Evolutionary conservation across 2,797 vertebrate species (phyloP).

Genomic region (Hypotaenidia philippensis): DNA sequence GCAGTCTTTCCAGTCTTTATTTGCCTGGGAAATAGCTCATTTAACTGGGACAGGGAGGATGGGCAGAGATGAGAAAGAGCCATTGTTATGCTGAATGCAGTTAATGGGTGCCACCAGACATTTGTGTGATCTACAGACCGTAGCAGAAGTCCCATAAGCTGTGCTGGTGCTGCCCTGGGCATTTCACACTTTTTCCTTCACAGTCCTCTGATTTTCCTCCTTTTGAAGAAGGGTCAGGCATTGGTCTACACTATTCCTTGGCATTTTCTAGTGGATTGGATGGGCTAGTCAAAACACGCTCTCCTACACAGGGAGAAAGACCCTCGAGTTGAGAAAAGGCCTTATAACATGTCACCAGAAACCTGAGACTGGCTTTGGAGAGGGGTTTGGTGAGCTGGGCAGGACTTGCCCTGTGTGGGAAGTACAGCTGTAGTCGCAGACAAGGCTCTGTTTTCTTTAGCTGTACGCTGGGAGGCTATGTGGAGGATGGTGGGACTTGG

Average conservation of each 20-base stretch:
- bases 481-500: not conserved
- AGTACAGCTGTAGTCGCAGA: not conserved
- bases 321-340: not conserved
- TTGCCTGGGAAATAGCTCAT: conserved; percentile 61
- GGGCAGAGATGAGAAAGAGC: conserved; percentile 56
- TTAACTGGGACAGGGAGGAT: conserved; percentile 60
- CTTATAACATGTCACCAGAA: not conserved
- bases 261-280: not conserved
- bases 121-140: conserved; percentile 1
- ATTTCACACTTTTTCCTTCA: not conserved
- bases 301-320: not conserved
- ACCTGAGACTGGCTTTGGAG: not conserved
- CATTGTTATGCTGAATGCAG: conserved; percentile 58
- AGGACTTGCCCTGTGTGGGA: not conserved
- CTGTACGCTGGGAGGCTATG: not conserved
- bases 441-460: not conserved
- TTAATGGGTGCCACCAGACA: conserved; percentile 54
- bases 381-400: not conserved
- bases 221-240: not conserved
- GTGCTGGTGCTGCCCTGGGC: not conserved
- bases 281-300: not conserved
- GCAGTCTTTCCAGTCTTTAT: conserved; percentile 29
- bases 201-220: not conserved
- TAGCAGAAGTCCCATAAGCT: not conserved
- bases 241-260: not conserved